Evolutionary conservation across 2,113 vertebrate genomes (phyloP), one percentile per base, ranked within the genome.

Genomic region (Struthio camelus): DNA sequence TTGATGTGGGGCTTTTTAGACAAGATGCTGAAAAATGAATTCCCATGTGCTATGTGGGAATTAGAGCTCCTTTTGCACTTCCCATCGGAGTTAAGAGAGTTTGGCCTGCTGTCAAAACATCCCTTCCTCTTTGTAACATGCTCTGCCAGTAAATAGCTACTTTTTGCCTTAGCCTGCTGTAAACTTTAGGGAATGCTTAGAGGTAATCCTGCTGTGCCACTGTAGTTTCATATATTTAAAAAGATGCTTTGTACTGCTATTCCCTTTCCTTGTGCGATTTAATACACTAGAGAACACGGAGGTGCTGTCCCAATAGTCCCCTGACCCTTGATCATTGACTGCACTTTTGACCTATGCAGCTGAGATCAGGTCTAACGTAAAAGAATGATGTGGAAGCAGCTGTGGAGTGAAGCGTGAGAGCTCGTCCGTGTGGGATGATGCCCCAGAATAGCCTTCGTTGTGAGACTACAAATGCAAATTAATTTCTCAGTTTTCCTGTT

Each of bases 1-100:
- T 25, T 24, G 10, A 56, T 38, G 22, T 23, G 14, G 36, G 12
- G 15, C 2, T n/a, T 36, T 89, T 77, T 53, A 66, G 3, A 76
- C 24, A 48, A 76, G 62, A 91, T 44, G 65, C 72, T 69, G 61
- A 85, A 87, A 48, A 93, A 82, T n/a, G 65, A 93, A 94, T 96
- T 96, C 93, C 89, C 94, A 72, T 82, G 91, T 82, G 89, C 28
- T 65, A 1, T 80, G 91, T 87, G 95, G 93, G 94, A 96, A 95
- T 72, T 51, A 72, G 81, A 64, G 53, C 56, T 94, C 78, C 84
- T 94, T 91, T 76, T 96, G 94, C 71, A 44, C 53, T 93, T 94
- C 46, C 78, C 58, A 72, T 11, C 0, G 0, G 56, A 93, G 48
- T 61, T 30, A 89, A 18, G 34, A 91, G 87, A 44, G 17, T 72